Base-by-base conservation (phyloP, 2,888 invertebrate species). In the Brachyptera putata region DNA sequence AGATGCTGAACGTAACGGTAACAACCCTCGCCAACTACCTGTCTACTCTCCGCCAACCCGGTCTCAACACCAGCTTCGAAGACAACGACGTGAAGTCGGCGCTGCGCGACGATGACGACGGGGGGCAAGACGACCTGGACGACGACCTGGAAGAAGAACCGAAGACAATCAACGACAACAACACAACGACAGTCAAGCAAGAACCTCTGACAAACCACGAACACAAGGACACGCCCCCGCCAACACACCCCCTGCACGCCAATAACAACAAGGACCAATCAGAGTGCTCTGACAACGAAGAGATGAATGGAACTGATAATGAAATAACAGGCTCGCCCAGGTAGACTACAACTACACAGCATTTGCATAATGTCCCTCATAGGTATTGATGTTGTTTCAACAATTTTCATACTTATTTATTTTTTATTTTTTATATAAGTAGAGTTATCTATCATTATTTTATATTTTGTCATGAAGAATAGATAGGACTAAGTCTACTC, bases 1-100 rank as follows among this genome's bases (percentile, higher is more conserved):
- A 86, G 70, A 85, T 87, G 69, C 76, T 89, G 30, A 89, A 89
- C 66, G 88, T 89, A 56, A 85, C 86, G 63, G 86, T 87, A 61
- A 84, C 84, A 67, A 87, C 87, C 64, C 75, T 89, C 55, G 85
- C 87, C 2, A 86, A 86, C 25, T 88, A 89, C 70, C 71, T 84
- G 66, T 80, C 83, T 66, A 82, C 83, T 43, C 75, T 82, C 66
- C 79, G 80, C 14, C 68, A 67, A 49, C 66, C 66, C 9, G 68
- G 64, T 16, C 50, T 58, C 3, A n/a, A n/a, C n/a, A n/a, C n/a
- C n/a, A 60, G 60, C 4, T 61, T 60, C 18, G 64, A 62, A 11
- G 64, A 64, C 26, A 62, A 57, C 3, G 41, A 41, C 25, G 56
- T 25, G 24, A 16, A 57, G 46, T n/a, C 46, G 14, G 71, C 26